Conservation (phyloP, 2,888 invertebrate species). For the Capitulum mitella region DNA sequence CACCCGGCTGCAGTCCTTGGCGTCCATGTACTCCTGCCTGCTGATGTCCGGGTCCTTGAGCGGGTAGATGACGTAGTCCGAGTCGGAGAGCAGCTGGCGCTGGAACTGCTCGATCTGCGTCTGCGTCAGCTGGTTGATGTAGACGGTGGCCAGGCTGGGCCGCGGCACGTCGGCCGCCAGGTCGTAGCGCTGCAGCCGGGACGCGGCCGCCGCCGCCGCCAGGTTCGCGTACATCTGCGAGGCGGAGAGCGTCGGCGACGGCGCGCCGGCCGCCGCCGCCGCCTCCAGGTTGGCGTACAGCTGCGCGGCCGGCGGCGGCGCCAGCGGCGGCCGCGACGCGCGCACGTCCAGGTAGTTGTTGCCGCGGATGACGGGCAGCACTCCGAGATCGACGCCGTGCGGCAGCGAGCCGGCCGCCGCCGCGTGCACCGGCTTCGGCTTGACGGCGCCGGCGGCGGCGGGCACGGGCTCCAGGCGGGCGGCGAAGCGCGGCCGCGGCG, state of each 20-base stretch:
- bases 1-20: slow-evolving; percentile 54
- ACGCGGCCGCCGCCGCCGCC: slow-evolving; percentile 51
- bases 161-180: slow-evolving; percentile 48
- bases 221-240: slow-evolving; percentile 43
- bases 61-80: slow-evolving; percentile 85
- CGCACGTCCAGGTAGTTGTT: slow-evolving; percentile 58
- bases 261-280: background rate
- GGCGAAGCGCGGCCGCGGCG: background rate
- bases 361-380: slow-evolving; percentile 49
- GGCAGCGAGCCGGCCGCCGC: background rate
- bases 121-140: slow-evolving; percentile 58
- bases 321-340: slow-evolving; percentile 47
- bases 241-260: slow-evolving; percentile 30
- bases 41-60: slow-evolving; percentile 80
- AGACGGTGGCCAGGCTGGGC: slow-evolving; percentile 63
- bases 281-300: slow-evolving; percentile 35
- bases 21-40: slow-evolving; percentile 83
- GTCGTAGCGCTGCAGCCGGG: slow-evolving; percentile 45
- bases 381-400: too few relatives aligned
- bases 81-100: slow-evolving; percentile 81
- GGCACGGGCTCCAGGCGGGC: background rate
- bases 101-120: slow-evolving; percentile 61
- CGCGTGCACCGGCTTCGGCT: background rate
- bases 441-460: background rate
- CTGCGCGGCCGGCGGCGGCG: slow-evolving; percentile 48